Percentiles rank a stretch among this genome's conserved stretches.
Evolutionary conservation across 37 sponge, comb jelly and placozoan genomes (phyloP).

Genomic region (Ephydatia muelleri): DNA sequence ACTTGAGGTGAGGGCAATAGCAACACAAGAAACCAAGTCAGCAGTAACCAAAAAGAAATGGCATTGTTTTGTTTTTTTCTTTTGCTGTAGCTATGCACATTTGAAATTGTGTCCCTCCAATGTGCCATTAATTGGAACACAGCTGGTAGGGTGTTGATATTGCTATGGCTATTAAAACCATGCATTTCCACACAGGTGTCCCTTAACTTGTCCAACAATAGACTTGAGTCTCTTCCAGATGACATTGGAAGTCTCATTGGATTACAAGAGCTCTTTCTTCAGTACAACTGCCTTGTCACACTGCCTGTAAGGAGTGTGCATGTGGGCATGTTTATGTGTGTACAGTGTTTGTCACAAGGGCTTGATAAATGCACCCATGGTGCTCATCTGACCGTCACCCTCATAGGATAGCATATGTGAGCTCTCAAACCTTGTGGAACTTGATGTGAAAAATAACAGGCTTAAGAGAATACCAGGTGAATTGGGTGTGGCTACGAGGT

Average conservation of each 20-base stretch:
- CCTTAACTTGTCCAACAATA: constrained; percentile 83
- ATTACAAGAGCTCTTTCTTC: constrained; percentile 74
- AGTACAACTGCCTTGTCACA: constrained; percentile 65
- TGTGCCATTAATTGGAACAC: constrained; percentile 43
- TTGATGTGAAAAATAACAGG: constrained; percentile 78
- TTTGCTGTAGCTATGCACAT: constrained; percentile 47
- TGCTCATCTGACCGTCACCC: neutral
- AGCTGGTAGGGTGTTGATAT: constrained; percentile 42
- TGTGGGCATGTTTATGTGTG: neutral
- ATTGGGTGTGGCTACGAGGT: neutral
- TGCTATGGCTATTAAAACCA: neutral
- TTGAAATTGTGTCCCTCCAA: constrained; percentile 58
- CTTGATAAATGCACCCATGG: neutral
- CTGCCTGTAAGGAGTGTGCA: constrained; percentile 61
- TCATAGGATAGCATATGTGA: constrained; percentile 55
- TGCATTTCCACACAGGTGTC: constrained; percentile 31
- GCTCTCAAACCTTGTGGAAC: constrained; percentile 40
- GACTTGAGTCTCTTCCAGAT: constrained; percentile 49
- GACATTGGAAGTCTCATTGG: constrained; percentile 47
- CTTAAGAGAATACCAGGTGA: constrained; percentile 52
- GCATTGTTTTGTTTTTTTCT: neutral
- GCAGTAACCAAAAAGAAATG: too few relatives aligned
- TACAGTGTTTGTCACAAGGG: neutral
- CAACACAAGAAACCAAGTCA: too few relatives aligned
- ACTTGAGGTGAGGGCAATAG: constrained; percentile 27